Evolutionary conservation across 1,140 invertebrate species (phyloP), one percentile per base, ranked within the genome.

Genomic region (Drosophila kikkawai): DNA sequence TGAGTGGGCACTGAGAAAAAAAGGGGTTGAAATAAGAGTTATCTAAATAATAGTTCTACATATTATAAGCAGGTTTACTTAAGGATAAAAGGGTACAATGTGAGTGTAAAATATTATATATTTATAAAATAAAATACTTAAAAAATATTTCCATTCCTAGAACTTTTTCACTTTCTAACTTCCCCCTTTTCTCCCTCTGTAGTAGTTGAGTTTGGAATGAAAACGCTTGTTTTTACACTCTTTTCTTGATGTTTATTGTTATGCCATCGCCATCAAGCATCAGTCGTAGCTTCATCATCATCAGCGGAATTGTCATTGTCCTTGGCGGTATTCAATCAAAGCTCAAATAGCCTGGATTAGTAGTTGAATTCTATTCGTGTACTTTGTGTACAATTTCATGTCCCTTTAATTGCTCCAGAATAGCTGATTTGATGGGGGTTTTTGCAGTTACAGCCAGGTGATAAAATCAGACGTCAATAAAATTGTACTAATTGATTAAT

Each of bases 231-330:
- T 83, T 83, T 84, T 84, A 84, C 77, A 83, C 75, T 65, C 76
- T 45, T 79, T 84, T 55, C 67, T 80, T 80, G 59, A 84, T 84
- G 76, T 84, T 84, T 84, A 84, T 84, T 84, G 81, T 84, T 84
- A 84, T 77, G 76, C 76, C 81, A 83, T 83, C 80, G 58, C 76
- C 75, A 81, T 80, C 55, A 63, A 73, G 50, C 75, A 68, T 77
- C 75, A 78, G 47, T 77, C 64, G 77, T 69, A 51, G 68, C 60
- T 63, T 77, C 75, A 74, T 75, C 75, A 82, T 58, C 75, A 55
- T 82, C 61, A 69, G 48, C 19, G 50, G 74, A 77, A 77, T 77
- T 68, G 75, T 69, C 74, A 68, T 77, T 58, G 61, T 76, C 55
- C 56, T 67, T 60, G 61, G 74, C 74, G 48, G 80, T 80, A 80